Conservation (phyloP, 2,797 vertebrate species). For the Moxostoma hubbsi region DNA sequence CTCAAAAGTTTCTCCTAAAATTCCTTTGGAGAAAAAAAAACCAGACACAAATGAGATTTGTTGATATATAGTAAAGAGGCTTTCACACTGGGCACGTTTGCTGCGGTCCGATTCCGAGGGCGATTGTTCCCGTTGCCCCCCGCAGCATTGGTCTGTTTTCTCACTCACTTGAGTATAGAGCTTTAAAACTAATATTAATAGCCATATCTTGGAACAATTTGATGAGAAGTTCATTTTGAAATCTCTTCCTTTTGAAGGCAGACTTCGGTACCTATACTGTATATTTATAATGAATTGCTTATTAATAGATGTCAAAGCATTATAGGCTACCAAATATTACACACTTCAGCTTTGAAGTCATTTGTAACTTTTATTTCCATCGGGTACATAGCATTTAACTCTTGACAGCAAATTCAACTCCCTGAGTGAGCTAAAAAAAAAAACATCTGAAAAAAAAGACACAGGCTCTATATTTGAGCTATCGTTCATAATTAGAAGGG, state of each 20-base stretch:
- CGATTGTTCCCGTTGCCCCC: too few relatives aligned
- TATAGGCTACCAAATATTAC: too few relatives aligned
- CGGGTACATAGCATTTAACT: too few relatives aligned
- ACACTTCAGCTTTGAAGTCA: too few relatives aligned
- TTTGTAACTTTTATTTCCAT: too few relatives aligned
- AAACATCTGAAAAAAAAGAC: conserved; percentile 47
- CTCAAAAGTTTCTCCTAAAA: neutral
- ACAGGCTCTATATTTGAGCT: conserved; percentile 73
- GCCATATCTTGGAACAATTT: neutral
- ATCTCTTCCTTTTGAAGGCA: too few relatives aligned
- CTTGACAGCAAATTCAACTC: neutral
- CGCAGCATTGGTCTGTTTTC: too few relatives aligned
- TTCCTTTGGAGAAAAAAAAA: neutral
- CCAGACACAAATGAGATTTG: neutral
- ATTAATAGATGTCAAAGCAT: too few relatives aligned
- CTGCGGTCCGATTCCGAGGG: too few relatives aligned
- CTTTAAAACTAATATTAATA: neutral
- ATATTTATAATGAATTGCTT: too few relatives aligned
- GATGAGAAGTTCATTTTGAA: neutral
- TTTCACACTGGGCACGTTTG: too few relatives aligned
- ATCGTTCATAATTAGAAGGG: conserved; percentile 78
- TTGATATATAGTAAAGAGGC: neutral
- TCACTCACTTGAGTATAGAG: too few relatives aligned
- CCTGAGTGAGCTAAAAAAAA: neutral
- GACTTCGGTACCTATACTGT: neutral